phyloP scores from a whole-genome alignment of 2,888 invertebrate genomes.

The Cephus rjabovi region DNA sequence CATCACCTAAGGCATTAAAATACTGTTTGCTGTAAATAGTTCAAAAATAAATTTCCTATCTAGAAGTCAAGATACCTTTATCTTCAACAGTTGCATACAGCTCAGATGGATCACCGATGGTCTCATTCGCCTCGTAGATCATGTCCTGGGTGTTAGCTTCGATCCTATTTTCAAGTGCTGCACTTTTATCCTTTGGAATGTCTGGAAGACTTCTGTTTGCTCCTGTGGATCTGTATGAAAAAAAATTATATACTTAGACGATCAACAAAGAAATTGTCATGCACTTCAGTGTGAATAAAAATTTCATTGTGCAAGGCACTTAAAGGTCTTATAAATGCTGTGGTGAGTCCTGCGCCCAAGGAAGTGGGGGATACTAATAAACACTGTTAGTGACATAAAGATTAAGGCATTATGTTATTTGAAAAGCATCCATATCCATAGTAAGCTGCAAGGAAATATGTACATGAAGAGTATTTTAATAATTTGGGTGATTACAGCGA shows the following conservation, averaged over 20 bases:
- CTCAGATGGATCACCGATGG: conserved; percentile 81
- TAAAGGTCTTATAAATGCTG: background rate
- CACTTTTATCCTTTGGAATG: conserved; percentile 79
- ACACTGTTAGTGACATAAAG: background rate
- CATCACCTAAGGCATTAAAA: conserved; percentile 32
- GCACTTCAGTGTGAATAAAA: background rate
- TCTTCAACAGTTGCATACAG: conserved; percentile 86
- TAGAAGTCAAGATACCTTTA: conserved; percentile 58
- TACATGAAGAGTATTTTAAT: conserved; percentile 10
- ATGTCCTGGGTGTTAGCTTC: conserved; percentile 50
- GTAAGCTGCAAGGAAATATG: conserved; percentile 29
- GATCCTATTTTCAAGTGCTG: conserved; percentile 65
- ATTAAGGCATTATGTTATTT: conserved; percentile 4
- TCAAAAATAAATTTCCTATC: background rate
- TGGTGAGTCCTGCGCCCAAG: background rate
- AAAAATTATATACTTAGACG: conserved; percentile 1
- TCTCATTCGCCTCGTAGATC: conserved; percentile 62
- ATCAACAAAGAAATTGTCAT: background rate
- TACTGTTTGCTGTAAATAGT: background rate
- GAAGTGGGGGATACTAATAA: background rate
- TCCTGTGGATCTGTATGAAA: conserved; percentile 56
- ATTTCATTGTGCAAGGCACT: background rate
- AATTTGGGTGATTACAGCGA: background rate
- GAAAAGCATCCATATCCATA: conserved; percentile 23
- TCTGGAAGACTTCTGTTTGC: conserved; percentile 87